Evolutionary conservation across 2,888 invertebrate species (phyloP).

Genomic region (Endotricha flammealis): DNA sequence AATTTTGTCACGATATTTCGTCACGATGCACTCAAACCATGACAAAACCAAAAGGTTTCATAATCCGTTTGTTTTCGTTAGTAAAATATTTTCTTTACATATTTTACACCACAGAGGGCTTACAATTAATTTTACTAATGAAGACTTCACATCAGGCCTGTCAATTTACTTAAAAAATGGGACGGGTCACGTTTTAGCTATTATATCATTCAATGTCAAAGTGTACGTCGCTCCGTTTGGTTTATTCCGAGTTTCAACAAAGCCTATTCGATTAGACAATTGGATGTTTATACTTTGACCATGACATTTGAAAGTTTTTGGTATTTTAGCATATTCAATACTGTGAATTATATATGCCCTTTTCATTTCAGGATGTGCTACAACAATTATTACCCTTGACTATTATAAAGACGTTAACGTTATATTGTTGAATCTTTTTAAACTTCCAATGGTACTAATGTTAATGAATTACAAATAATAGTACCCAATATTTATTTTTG

Average conservation of each 20-base stretch:
- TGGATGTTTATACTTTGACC: slow-evolving; percentile 36
- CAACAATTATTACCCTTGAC: too few relatives aligned
- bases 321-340: slow-evolving; percentile 31
- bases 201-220: slow-evolving; percentile 41
- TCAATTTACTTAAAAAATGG: slow-evolving; percentile 14
- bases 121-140: slow-evolving; percentile 15
- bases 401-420: too few relatives aligned
- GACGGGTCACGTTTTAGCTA: slow-evolving; percentile 39
- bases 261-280: slow-evolving; percentile 30
- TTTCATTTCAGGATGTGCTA: slow-evolving; percentile 18
- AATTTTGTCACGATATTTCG: too few relatives aligned
- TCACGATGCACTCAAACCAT: too few relatives aligned
- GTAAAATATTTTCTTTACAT: not conserved
- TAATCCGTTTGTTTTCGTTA: not conserved
- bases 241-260: slow-evolving; percentile 39
- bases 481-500: too few relatives aligned
- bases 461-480: too few relatives aligned
- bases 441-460: too few relatives aligned
- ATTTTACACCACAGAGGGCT: not conserved
- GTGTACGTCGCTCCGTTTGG: slow-evolving; percentile 26
- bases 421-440: too few relatives aligned
- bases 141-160: slow-evolving; percentile 15
- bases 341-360: slow-evolving; percentile 49
- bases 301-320: slow-evolving; percentile 48
- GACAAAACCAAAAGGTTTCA: not conserved